Conservation (phyloP, 2,113 vertebrate genomes). For the Numenius arquata region DNA sequence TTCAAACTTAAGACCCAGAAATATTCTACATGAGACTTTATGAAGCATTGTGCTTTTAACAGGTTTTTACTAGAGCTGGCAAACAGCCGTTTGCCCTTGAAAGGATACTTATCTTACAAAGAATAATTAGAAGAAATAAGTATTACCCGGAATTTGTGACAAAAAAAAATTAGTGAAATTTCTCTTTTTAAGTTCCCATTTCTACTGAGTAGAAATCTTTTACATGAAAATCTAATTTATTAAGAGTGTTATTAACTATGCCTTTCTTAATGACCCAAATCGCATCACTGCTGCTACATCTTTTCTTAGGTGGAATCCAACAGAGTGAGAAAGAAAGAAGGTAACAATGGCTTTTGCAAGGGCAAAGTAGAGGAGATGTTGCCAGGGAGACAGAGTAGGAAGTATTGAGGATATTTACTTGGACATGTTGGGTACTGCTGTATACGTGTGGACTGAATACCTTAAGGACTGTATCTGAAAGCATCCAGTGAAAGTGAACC, state of each 20-base stretch:
- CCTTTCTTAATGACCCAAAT: neutral
- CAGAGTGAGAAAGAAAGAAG: neutral
- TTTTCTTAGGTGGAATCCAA: neutral
- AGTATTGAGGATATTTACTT: neutral
- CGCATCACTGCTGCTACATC: neutral
- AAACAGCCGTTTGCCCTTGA: neutral
- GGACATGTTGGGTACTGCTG: neutral
- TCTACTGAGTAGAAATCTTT: neutral
- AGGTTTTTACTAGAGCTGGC: neutral
- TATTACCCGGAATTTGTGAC: neutral
- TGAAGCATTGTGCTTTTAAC: neutral
- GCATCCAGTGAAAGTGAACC: neutral
- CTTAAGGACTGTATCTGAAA: neutral
- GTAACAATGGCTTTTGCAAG: neutral
- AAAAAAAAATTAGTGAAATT: neutral
- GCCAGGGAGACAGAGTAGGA: neutral
- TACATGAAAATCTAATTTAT: neutral
- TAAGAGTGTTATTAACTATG: neutral
- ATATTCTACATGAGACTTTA: neutral
- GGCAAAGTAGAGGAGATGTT: neutral
- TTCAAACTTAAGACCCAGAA: neutral
- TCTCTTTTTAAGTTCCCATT: neutral
- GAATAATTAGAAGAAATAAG: neutral
- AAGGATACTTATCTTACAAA: neutral
- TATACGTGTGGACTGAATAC: rapidly evolving